phyloP scores from a whole-genome alignment of 2,113 vertebrate species.

The Megaleporinus macrocephalus region DNA sequence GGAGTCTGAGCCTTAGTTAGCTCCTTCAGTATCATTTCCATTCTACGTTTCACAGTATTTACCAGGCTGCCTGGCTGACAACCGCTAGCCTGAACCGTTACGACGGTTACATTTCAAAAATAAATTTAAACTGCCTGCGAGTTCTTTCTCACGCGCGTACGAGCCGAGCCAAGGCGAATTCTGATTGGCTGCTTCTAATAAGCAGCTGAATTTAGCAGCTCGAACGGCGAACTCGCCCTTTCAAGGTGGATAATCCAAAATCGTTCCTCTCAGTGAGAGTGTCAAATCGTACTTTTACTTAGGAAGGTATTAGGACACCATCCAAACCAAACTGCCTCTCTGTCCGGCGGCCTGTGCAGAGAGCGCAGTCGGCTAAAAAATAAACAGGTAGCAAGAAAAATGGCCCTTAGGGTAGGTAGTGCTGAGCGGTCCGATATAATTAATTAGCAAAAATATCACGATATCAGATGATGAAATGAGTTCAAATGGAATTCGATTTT shows the following conservation, averaged over 20 bases:
- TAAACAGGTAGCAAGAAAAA: neutral
- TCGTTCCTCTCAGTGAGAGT: neutral
- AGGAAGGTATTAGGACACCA: neutral
- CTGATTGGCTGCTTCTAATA: slow-evolving; percentile 29
- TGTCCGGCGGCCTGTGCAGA: neutral
- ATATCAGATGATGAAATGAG: no score
- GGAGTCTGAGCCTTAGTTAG: neutral
- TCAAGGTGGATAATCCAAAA: neutral
- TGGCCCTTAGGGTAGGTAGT: neutral
- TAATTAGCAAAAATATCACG: no score
- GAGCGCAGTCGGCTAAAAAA: no score
- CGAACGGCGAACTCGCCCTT: neutral
- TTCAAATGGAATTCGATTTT: no score
- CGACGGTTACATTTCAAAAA: neutral
- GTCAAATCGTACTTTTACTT: neutral
- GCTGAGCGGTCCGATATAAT: no score
- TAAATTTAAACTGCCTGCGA: neutral
- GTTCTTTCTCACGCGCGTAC: neutral
- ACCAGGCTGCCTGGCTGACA: no score
- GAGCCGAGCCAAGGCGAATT: neutral
- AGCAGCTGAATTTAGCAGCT: slow-evolving; percentile 29
- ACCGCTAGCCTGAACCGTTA: neutral
- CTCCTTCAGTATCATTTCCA: neutral
- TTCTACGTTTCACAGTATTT: neutral
- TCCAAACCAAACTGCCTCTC: neutral